Evolutionary conservation across 2,888 invertebrate species (phyloP), one percentile per base, ranked within the genome.

Genomic region (Drosophila kanekoi): DNA sequence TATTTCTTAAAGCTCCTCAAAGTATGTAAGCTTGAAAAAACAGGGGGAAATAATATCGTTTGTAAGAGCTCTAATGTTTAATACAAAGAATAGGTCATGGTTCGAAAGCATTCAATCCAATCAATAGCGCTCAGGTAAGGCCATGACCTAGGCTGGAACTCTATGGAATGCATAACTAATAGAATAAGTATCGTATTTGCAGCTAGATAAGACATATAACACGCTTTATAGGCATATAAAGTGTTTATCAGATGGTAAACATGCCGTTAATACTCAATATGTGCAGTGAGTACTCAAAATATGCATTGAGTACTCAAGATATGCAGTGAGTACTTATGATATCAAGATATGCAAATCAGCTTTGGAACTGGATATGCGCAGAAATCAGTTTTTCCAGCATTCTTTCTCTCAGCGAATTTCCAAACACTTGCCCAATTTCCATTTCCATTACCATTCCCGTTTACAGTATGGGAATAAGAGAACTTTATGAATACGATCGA

Each of bases 1-100:
- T 11, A 35, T 35, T 35, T 13, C 9, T 18, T 11, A 14, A 20
- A 5, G 10, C 45, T 16, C 13, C 48, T 4, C 1, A 16, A 37
- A 35, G 20, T 20, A 37, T 23, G 35, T 47, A 28, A 49, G 13
- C 35, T 13, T 35, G n/a, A n/a, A 13, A 35, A 10, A 35, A 37
- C 10, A 20, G 37, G 37, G 14, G 13, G 3, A 14, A 18, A 49
- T 10, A 35, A 49, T 11, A 28, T 28, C 28, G 13, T 35, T 28
- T 16, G 44, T n/a, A 32, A 18, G 16, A 18, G 20, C 28, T 44
- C 16, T 18, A 56, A 38, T 13, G 14, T 14, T 37, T 20, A 10
- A 13, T 33, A n/a, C 3, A 18, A 11, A 10, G 16, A 33, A 57
- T 57, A 61, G 61, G 61, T 61, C 61, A 61, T 23, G 61, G 61